Evolutionary conservation across 2,113 vertebrate species (phyloP).

Genomic region (Amazona guildingii): DNA sequence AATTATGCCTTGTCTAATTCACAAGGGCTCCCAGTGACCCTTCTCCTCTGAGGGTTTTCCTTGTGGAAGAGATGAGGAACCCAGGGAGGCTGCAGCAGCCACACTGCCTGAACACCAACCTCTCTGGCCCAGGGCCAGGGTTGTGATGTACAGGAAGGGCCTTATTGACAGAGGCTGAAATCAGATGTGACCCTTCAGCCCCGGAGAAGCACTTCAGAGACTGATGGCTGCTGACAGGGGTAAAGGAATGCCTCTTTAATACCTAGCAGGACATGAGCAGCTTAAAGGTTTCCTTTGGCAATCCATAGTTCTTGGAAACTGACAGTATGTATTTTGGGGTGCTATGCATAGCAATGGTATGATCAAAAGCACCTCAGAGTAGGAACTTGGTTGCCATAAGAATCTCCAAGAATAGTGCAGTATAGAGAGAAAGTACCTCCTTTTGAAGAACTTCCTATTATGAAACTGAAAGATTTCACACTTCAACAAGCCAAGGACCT

Average conservation of each 20-base stretch:
- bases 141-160: neutral
- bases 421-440: neutral
- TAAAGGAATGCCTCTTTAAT: neutral
- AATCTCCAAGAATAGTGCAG: neutral
- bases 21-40: neutral
- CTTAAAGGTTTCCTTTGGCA: neutral
- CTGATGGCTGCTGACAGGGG: neutral
- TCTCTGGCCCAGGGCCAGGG: neutral
- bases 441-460: neutral
- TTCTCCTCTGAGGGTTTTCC: neutral
- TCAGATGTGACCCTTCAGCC: neutral
- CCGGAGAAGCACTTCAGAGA: neutral
- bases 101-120: neutral
- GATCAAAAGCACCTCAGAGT: neutral
- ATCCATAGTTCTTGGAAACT: neutral
- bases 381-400: neutral
- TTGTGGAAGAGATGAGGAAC: neutral
- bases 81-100: rapidly evolving
- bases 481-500: neutral
- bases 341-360: neutral
- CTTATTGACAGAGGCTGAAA: neutral
- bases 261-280: neutral
- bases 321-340: neutral
- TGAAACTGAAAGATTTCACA: neutral
- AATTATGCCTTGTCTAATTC: neutral